Percentiles rank a stretch among this genome's conserved stretches.
These are phyloP conservation scores for Heliothis subflexa DNA, from an alignment of 1,140 invertebrate species.

Conservation along the genomic window DNA sequence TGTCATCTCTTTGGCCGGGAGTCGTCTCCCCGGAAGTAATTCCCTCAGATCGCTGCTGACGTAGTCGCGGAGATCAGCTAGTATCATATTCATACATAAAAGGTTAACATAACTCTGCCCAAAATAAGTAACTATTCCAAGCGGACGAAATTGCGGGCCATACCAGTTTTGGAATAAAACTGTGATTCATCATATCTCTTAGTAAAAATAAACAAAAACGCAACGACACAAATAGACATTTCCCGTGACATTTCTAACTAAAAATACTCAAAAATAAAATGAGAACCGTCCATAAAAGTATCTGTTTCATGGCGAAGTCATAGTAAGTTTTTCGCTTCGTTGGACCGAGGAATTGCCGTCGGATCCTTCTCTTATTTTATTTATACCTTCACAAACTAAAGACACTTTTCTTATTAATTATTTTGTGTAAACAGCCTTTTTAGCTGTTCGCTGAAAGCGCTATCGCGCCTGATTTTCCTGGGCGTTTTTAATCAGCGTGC, in stretches of 20 bases:
- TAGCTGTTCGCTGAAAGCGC: not conserved
- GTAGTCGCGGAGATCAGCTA: no score
- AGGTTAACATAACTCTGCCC: no score
- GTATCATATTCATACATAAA: no score
- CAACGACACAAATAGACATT: no score
- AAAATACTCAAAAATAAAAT: slow-evolving; percentile 4
- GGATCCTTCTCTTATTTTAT: slow-evolving; percentile 48
- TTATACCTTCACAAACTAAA: slow-evolving; percentile 38
- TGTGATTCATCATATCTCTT: no score
- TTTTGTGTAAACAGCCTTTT: slow-evolving; percentile 32
- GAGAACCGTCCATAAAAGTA: slow-evolving; percentile 33
- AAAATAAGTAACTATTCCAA: no score
- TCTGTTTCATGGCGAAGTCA: slow-evolving; percentile 42
- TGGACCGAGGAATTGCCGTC: slow-evolving; percentile 53
- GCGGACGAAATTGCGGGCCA: no score
- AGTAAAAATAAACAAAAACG: no score
- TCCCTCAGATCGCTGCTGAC: no score
- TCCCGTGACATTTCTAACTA: not conserved
- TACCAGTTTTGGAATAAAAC: no score
- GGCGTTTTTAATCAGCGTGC: slow-evolving; percentile 11
- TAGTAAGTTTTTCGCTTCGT: slow-evolving; percentile 54
- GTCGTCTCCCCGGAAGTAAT: no score
- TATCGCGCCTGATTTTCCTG: not conserved
- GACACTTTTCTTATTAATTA: slow-evolving; percentile 45
- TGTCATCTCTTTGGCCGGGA: no score